Evolutionary conservation across 2,888 invertebrate genomes (phyloP).

Genomic region (Drosophila flavopinicola): DNA sequence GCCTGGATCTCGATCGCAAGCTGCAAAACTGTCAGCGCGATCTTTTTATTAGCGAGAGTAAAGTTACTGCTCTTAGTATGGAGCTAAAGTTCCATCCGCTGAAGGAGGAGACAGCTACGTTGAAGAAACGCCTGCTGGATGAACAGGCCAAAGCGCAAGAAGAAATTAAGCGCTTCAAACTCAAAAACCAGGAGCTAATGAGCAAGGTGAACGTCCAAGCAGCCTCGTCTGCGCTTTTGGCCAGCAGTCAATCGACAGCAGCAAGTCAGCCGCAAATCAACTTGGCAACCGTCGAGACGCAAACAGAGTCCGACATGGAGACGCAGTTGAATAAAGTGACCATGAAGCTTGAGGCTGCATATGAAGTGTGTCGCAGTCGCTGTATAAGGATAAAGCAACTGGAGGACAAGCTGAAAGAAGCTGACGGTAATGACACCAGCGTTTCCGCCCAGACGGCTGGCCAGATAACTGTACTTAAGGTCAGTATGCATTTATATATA

Average conservation of each 20-base stretch:
- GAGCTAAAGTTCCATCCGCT: conserved; percentile 81
- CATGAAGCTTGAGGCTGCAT: too few species aligned
- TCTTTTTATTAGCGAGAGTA: conserved; percentile 77
- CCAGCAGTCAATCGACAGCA: not conserved
- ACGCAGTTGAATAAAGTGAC: conserved; percentile 53
- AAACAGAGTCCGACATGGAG: conserved; percentile 68
- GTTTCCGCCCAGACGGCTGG: conserved; percentile 59
- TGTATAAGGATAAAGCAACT: conserved; percentile 68
- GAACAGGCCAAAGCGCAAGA: conserved; percentile 72
- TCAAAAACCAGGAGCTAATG: conserved; percentile 58
- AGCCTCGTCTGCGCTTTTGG: conserved; percentile 15
- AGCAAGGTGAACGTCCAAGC: conserved; percentile 33
- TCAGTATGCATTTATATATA: conserved; percentile 14
- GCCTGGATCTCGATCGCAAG: conserved; percentile 72
- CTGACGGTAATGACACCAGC: conserved; percentile 56
- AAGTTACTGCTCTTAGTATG: conserved; percentile 76
- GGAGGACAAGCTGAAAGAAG: conserved; percentile 61
- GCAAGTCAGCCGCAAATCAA: not conserved
- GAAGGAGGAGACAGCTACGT: conserved; percentile 75
- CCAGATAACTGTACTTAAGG: conserved; percentile 62
- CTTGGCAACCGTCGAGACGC: conserved; percentile 43
- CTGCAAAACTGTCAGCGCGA: conserved; percentile 74
- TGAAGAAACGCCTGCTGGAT: conserved; percentile 77
- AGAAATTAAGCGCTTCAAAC: conserved; percentile 76
- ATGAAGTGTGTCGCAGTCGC: conserved; percentile 75